These are phyloP conservation scores for Urocitellus parryii DNA, from an alignment of 2,113 vertebrate species.

Conservation along the genomic window DNA sequence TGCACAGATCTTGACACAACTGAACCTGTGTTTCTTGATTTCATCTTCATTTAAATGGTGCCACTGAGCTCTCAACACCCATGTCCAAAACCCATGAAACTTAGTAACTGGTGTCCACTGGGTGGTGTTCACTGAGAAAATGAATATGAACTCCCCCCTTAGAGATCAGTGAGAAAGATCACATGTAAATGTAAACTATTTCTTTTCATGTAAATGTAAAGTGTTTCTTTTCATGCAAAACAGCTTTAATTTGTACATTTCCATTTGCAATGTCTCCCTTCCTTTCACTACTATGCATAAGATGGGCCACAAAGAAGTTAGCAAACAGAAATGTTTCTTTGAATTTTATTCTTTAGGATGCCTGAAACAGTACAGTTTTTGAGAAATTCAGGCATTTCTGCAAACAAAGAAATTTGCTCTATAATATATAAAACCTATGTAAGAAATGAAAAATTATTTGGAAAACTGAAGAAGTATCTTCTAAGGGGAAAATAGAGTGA, in stretches of 20 bases:
- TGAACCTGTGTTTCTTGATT: neutral
- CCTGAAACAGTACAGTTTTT: too few species aligned
- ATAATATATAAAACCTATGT: too few species aligned
- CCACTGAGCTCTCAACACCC: neutral
- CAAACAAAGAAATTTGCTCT: too few species aligned
- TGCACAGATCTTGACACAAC: neutral
- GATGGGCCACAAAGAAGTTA: neutral
- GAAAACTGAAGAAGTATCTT: too few species aligned
- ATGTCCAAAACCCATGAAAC: neutral
- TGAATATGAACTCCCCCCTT: neutral
- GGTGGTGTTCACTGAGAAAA: neutral
- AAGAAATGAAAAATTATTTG: too few species aligned
- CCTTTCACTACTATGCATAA: neutral
- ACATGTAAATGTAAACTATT: neutral
- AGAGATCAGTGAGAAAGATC: neutral
- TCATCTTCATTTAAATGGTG: neutral
- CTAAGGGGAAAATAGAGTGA: too few species aligned
- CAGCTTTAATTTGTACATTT: neutral
- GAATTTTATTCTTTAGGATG: too few species aligned
- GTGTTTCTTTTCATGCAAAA: neutral
- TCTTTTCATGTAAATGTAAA: neutral
- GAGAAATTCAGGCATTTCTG: too few species aligned
- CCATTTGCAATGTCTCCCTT: neutral
- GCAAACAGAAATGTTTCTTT: neutral
- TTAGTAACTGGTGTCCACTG: neutral